These are phyloP conservation scores for Spheniscus mendiculus DNA, from an alignment of 2,113 vertebrate genomes.

Conservation along the genomic window DNA sequence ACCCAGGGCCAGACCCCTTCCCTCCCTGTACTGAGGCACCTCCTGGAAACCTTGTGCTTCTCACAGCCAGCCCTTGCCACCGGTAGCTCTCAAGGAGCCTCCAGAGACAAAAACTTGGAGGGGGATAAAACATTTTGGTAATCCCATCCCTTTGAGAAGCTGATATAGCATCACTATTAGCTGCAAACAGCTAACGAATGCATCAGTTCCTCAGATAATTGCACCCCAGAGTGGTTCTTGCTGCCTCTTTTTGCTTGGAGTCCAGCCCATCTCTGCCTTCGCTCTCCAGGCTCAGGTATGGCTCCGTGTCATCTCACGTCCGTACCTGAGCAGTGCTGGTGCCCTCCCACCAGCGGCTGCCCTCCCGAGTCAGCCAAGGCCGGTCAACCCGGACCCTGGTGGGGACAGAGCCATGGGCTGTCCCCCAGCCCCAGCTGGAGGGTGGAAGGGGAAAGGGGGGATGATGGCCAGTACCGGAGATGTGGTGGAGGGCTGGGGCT, in stretches of 20 bases:
- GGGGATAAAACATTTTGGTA: neutral
- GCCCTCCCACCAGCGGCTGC: neutral
- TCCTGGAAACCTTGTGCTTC: neutral
- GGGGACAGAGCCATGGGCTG: neutral
- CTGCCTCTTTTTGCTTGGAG: neutral
- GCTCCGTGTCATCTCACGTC: neutral
- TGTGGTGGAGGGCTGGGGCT: fast-evolving
- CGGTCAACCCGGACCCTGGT: fast-evolving
- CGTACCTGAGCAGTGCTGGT: neutral
- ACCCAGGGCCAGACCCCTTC: neutral
- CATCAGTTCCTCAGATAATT: neutral
- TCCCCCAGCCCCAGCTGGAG: neutral
- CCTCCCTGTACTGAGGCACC: neutral
- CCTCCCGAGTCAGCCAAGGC: neutral
- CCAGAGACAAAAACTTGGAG: neutral
- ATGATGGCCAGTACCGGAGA: neutral
- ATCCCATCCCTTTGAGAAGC: neutral
- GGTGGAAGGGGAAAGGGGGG: neutral
- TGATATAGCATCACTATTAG: neutral
- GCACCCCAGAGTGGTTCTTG: neutral
- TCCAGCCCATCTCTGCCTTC: neutral
- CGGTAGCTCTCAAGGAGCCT: neutral
- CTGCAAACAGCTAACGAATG: neutral
- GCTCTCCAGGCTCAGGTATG: neutral
- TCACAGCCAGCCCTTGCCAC: neutral